Percentiles rank a stretch among this genome's conserved stretches.
Evolutionary conservation across 2,888 invertebrate species (phyloP).

Genomic region (Galerucella nymphaeae): DNA sequence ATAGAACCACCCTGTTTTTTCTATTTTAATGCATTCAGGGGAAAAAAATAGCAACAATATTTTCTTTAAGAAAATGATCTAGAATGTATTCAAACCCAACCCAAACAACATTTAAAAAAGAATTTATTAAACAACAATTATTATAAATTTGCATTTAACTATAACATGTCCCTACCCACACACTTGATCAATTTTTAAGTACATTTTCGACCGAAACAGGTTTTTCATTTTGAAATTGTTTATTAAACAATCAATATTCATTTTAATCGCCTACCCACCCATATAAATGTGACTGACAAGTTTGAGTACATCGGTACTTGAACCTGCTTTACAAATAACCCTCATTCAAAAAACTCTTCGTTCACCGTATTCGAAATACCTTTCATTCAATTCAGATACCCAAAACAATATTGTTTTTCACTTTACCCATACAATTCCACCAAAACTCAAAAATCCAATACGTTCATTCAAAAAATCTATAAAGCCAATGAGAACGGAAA

Average conservation of each 20-base stretch:
- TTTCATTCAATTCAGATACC: slow-evolving; percentile 22
- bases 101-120: not conserved
- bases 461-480: too few relatives aligned
- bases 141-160: not conserved
- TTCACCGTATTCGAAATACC: slow-evolving; percentile 12
- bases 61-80: too few relatives aligned
- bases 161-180: not conserved
- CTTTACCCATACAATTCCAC: not conserved
- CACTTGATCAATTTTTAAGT: not conserved
- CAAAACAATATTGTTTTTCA: slow-evolving; percentile 22
- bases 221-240: slow-evolving; percentile 6
- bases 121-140: not conserved
- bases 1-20: too few relatives aligned
- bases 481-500: too few relatives aligned
- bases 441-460: not conserved
- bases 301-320: slow-evolving; percentile 20
- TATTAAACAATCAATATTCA: slow-evolving; percentile 5
- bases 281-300: slow-evolving; percentile 6
- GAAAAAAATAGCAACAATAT: too few relatives aligned
- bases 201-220: not conserved
- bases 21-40: too few relatives aligned
- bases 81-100: not conserved
- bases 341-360: slow-evolving; percentile 28
- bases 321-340: slow-evolving; percentile 22
- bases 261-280: slow-evolving; percentile 18